Conservation (phyloP, 2,888 invertebrate genomes). For the Mamestra brassicae region DNA sequence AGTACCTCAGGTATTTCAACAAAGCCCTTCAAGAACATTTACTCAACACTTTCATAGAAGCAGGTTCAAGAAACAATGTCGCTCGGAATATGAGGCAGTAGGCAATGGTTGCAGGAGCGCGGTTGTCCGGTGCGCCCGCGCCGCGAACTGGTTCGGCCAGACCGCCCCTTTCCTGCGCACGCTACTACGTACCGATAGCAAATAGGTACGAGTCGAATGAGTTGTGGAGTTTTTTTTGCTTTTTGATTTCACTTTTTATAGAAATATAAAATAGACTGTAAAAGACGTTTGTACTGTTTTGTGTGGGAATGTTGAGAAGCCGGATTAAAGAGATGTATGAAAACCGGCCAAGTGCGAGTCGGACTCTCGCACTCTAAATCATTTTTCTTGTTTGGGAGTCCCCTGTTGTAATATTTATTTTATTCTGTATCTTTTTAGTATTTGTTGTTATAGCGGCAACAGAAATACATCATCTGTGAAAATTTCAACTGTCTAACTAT, state of each 20-base stretch:
- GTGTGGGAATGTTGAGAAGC: no score
- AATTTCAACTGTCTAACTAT: no score
- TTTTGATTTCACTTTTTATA: conserved; percentile 17
- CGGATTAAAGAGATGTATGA: no score
- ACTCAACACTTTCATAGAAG: background rate
- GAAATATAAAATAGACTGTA: background rate
- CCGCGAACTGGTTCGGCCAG: conserved; percentile 84
- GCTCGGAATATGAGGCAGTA: conserved; percentile 76
- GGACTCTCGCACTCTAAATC: no score
- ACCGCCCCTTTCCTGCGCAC: conserved; percentile 88
- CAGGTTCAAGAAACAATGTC: conserved; percentile 29
- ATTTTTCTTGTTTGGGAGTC: no score
- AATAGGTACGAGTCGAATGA: conserved; percentile 10
- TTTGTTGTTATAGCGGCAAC: no score
- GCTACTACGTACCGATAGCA: conserved; percentile 71
- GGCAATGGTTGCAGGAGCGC: conserved; percentile 70
- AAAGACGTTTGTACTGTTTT: background rate
- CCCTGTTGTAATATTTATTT: no score
- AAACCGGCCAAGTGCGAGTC: no score
- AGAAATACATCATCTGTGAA: no score
- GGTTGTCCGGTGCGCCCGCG: conserved; percentile 64
- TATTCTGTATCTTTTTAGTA: no score
- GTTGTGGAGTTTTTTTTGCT: background rate
- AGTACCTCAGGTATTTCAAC: no score
- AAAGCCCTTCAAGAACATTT: background rate